A percentile compares a stretch with the other conserved stretches of the same genome.
phyloP scores from a whole-genome alignment of 2,113 vertebrate genomes.

The Lutjanus erythropterus region DNA sequence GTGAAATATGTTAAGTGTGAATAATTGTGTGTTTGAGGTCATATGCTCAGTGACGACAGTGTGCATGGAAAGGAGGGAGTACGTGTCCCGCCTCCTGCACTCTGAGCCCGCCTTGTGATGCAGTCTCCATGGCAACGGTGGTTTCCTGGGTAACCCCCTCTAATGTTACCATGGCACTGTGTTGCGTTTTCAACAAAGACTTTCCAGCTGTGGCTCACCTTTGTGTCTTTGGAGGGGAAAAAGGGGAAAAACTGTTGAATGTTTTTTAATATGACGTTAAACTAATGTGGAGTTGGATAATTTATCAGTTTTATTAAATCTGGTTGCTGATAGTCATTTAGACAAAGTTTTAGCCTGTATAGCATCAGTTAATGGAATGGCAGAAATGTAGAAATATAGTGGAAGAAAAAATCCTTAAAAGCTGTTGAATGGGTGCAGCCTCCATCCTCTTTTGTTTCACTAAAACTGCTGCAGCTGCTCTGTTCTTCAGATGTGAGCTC shows the following conservation, averaged over 20 bases:
- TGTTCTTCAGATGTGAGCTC: constrained; percentile 31
- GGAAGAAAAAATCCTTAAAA: neutral
- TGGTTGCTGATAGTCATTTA: neutral
- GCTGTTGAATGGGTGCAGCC: neutral
- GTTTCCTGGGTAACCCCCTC: constrained; percentile 97
- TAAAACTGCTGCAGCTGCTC: constrained; percentile 28
- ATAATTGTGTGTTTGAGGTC: constrained; percentile 40
- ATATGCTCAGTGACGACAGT: constrained; percentile 42
- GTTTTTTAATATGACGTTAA: neutral
- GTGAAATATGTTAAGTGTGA: neutral
- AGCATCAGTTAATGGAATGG: neutral
- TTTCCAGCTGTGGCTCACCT: constrained; percentile 87
- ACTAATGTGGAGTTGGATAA: neutral
- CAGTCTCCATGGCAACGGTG: constrained; percentile 93
- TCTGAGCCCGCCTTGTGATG: constrained; percentile 89
- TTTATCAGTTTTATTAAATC: neutral
- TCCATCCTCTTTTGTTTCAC: neutral
- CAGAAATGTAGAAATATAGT: neutral
- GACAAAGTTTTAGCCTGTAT: neutral
- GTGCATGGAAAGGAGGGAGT: constrained; percentile 69
- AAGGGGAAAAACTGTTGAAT: neutral
- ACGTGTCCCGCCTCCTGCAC: constrained; percentile 83
- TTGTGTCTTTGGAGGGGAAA: constrained; percentile 21
- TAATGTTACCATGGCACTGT: constrained; percentile 92
- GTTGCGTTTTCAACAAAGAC: constrained; percentile 85